Conservation (phyloP, 2,113 vertebrate species). For the Sorex araneus region DNA sequence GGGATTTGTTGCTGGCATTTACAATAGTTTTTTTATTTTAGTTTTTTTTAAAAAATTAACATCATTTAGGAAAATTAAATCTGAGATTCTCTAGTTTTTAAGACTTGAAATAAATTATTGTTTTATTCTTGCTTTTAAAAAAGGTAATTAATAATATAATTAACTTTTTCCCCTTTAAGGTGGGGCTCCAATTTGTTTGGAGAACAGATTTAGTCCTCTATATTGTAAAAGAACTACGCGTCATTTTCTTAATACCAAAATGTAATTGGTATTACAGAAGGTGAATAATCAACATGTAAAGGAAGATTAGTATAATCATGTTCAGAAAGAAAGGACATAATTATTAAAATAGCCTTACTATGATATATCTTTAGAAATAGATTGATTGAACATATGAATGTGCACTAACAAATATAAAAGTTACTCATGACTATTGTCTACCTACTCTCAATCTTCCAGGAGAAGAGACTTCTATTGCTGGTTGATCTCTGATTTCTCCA, state of each 20-base stretch:
- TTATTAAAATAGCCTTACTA: too few species aligned
- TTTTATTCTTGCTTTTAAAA: background rate
- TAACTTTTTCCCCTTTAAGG: background rate
- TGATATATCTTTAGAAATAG: too few species aligned
- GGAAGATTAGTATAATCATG: constrained; percentile 6
- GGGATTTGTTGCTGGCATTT: background rate
- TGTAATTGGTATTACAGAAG: background rate
- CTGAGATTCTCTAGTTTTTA: background rate
- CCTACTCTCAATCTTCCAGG: background rate
- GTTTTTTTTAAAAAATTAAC: too few species aligned
- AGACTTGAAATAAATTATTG: background rate
- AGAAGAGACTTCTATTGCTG: background rate
- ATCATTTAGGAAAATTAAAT: constrained; percentile 33
- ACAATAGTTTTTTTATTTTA: background rate
- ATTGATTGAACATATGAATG: too few species aligned
- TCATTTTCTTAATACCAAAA: background rate
- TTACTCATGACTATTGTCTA: background rate
- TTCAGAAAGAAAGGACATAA: background rate
- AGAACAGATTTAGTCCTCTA: constrained; percentile 10
- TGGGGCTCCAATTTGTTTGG: background rate
- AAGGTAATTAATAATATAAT: background rate
- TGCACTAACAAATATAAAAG: background rate
- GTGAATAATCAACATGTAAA: background rate
- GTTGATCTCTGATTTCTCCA: background rate
- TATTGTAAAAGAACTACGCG: background rate